Conservation (phyloP, 92 coral and sea anemone genomes). For the Epizoanthus ramosus region DNA sequence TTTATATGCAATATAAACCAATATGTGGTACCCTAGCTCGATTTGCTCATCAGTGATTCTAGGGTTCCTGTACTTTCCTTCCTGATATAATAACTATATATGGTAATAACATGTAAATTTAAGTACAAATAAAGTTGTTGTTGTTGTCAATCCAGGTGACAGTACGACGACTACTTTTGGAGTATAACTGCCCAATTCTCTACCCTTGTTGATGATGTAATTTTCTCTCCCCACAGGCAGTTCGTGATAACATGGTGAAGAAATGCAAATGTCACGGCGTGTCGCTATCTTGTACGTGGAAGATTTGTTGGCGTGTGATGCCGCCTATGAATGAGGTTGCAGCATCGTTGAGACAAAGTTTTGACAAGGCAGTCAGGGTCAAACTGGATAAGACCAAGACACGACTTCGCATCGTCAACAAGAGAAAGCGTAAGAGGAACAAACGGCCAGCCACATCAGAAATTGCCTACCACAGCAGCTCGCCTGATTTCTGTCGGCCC, state of each 20-base stretch:
- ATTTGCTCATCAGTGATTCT: too few relatives aligned
- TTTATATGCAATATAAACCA: too few relatives aligned
- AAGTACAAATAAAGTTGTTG: too few relatives aligned
- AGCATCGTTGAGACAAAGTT: constrained; percentile 66
- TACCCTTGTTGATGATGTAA: too few relatives aligned
- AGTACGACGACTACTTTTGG: too few relatives aligned
- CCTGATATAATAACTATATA: too few relatives aligned
- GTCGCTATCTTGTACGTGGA: constrained; percentile 79
- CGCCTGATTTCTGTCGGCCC: constrained; percentile 83
- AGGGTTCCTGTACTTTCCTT: too few relatives aligned
- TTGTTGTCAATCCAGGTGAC: too few relatives aligned
- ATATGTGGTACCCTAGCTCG: too few relatives aligned
- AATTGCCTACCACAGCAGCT: constrained; percentile 62
- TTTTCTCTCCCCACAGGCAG: constrained; percentile 56
- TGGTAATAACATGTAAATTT: too few relatives aligned
- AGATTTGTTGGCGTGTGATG: constrained; percentile 84
- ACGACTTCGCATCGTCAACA: constrained; percentile 52
- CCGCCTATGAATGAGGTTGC: constrained; percentile 76
- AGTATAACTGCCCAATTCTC: too few relatives aligned
- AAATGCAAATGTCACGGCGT: constrained; percentile 93
- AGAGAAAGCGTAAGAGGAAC: constrained; percentile 57
- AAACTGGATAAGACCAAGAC: constrained; percentile 68
- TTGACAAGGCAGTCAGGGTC: constrained; percentile 67
- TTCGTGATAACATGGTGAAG: constrained; percentile 76
- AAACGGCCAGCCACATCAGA: constrained; percentile 62